These are phyloP conservation scores for Manis crassicaudata DNA, from an alignment of 2,797 vertebrate species.

Conservation along the genomic window DNA sequence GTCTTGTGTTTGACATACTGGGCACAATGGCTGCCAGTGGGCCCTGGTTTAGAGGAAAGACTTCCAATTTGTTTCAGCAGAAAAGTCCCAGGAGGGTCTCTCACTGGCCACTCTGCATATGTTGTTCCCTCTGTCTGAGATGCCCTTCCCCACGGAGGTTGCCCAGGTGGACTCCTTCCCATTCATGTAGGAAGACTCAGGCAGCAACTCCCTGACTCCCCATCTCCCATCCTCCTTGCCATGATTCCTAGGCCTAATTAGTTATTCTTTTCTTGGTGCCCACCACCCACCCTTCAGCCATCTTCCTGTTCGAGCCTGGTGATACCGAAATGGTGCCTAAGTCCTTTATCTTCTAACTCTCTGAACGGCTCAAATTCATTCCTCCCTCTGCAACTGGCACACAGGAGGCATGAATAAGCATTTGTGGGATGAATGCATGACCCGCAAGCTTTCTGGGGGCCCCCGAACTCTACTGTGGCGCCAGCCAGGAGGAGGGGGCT, in stretches of 20 bases:
- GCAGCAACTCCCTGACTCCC: background rate
- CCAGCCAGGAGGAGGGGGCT: background rate
- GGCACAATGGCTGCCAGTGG: background rate
- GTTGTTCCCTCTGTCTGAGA: background rate
- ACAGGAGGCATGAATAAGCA: background rate
- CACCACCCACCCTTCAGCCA: background rate
- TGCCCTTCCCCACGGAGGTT: background rate
- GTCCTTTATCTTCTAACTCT: background rate
- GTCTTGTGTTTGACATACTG: background rate
- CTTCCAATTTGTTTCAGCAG: background rate
- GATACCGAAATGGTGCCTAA: background rate
- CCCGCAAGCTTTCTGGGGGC: background rate
- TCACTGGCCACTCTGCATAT: background rate
- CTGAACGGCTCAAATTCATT: background rate
- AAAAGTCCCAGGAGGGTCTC: background rate
- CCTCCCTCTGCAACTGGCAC: background rate
- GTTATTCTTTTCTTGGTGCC: background rate
- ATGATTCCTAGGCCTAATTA: background rate
- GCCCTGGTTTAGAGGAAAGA: background rate
- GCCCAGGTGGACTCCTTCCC: background rate
- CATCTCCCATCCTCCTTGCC: background rate
- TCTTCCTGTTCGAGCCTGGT: background rate
- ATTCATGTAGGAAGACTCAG: background rate
- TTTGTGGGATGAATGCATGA: background rate
- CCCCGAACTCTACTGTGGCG: accelerated